Evolutionary conservation across 2,797 vertebrate species (phyloP), one percentile per base, ranked within the genome.

Genomic region (Perdix hodgsoniae): DNA sequence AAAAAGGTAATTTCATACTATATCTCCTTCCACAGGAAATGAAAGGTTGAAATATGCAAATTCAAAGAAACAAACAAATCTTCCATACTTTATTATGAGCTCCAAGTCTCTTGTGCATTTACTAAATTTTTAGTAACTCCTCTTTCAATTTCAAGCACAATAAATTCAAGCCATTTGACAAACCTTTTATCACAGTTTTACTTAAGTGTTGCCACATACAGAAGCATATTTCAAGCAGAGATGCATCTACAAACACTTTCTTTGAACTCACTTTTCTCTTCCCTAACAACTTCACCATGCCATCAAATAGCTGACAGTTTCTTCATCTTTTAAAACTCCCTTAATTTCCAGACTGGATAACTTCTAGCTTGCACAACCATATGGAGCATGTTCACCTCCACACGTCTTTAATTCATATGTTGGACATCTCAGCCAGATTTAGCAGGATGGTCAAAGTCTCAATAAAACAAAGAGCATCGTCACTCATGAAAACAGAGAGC

Each of bases 41-140:
- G 50, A 86, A 94, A 89, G 78, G 44, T 90, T 87, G 73, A 75
- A 95, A 89, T 66, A 90, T 72, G 69, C n/a, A 93, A 94, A 88
- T 80, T 59, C 87, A 72, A 92, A 22, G 49, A 94, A 96, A 86
- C 69, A 94, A 95, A 93, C 88, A 91, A 91, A 91, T 10, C 16
- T 91, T 94, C 94, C 72, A 33, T 50, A 80, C 39, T 29, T 35
- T 60, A 91, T 50, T 72, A 77, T 39, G 42, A 93, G 65, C 39
- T 75, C 37, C 45, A 52, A 19, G n/a, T 77, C 75, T 85, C 81
- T 72, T 57, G 50, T 64, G 60, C 33, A 17, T 83, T 90, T 61
- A 67, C 42, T 17, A 73, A 83, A 90, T 77, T 88, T 92, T 95
- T 65, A 72, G 47, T 63, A 72, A 69, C 45, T 85, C 49, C 27